These are phyloP conservation scores for Parotia lawesii DNA, from an alignment of 2,113 vertebrate genomes.

Conservation along the genomic window DNA sequence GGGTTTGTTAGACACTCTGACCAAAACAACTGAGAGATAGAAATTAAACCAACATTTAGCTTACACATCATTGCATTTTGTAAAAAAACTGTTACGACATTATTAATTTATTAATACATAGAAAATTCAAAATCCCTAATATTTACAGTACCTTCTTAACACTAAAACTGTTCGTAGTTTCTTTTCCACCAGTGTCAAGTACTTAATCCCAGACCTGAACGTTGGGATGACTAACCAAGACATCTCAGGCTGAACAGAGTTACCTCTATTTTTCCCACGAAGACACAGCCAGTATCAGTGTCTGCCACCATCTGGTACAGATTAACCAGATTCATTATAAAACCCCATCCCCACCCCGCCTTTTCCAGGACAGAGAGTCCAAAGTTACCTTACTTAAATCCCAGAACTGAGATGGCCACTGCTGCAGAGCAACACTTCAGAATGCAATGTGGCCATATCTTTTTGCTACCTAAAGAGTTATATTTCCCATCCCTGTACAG, in stretches of 20 bases:
- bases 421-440: background rate
- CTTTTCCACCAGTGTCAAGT: background rate
- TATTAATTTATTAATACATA: background rate
- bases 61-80: background rate
- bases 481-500: background rate
- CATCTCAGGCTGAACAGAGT: background rate
- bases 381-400: background rate
- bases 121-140: background rate
- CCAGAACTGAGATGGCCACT: background rate
- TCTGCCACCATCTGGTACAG: background rate
- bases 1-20: background rate
- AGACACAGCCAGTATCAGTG: background rate
- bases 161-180: background rate
- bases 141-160: background rate
- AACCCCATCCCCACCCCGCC: rapidly evolving
- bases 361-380: background rate
- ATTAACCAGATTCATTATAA: background rate
- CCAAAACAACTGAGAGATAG: background rate
- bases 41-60: background rate
- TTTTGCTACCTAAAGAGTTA: background rate
- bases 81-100: background rate
- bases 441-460: background rate
- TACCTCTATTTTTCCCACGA: background rate
- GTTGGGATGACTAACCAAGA: background rate
- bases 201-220: background rate